A percentile compares a stretch with the other conserved stretches of the same genome.
Evolutionary conservation across 2,888 invertebrate genomes (phyloP).

Genomic region (Drosophila infuscata): DNA sequence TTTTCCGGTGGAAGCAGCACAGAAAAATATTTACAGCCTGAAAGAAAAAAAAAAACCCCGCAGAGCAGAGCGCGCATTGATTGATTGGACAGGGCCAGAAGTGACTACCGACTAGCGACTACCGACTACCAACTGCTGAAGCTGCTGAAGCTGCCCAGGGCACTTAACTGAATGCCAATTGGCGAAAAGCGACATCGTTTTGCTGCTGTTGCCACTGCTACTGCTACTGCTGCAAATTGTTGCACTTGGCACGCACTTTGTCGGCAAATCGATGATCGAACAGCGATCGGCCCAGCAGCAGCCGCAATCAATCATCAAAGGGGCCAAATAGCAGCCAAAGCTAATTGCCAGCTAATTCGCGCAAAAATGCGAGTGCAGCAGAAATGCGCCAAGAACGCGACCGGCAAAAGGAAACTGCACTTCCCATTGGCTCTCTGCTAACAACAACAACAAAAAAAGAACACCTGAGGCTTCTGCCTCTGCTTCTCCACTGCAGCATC

Average conservation of each 20-base stretch:
- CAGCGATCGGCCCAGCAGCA: slow-evolving; percentile 21
- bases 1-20: slow-evolving; percentile 74
- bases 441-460: not conserved
- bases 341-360: slow-evolving; percentile 69
- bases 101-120: not conserved
- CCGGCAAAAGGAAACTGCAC: slow-evolving; percentile 68
- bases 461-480: slow-evolving; percentile 43
- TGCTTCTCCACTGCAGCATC: slow-evolving; percentile 29
- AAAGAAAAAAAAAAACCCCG: slow-evolving; percentile 4
- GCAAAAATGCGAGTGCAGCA: slow-evolving; percentile 53
- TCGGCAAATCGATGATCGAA: slow-evolving; percentile 63
- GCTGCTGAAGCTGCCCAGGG: slow-evolving; percentile 11
- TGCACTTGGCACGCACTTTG: slow-evolving; percentile 48
- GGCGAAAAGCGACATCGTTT: slow-evolving; percentile 56
- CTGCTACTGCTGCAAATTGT: slow-evolving; percentile 25
- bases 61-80: slow-evolving; percentile 37
- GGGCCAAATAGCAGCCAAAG: slow-evolving; percentile 40
- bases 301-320: slow-evolving; percentile 62
- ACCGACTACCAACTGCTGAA: not conserved
- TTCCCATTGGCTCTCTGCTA: slow-evolving; percentile 51
- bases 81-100: slow-evolving; percentile 49
- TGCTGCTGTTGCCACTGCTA: slow-evolving; percentile 11
- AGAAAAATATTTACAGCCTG: slow-evolving; percentile 22
- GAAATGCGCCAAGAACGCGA: slow-evolving; percentile 35
- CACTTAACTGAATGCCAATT: slow-evolving; percentile 59